Evolutionary conservation across 2,113 vertebrate genomes (phyloP).

Genomic region (Crotalus helleri): DNA sequence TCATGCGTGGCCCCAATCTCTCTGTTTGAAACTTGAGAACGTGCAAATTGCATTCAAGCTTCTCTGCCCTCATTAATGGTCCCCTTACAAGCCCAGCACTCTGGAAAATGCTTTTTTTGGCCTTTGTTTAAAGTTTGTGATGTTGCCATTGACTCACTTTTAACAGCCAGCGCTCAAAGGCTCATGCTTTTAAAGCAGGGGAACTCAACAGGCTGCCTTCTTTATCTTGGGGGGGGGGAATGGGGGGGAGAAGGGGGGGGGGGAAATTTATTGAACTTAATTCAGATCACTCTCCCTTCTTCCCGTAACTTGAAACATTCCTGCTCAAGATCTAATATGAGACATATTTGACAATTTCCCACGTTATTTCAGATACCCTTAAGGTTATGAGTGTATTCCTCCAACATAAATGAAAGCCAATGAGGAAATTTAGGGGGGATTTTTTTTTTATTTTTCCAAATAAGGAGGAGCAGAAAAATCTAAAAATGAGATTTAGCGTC

Average conservation of each 20-base stretch:
- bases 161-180: slow-evolving; percentile 76
- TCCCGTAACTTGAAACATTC: slow-evolving; percentile 31
- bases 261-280: slow-evolving; percentile 67
- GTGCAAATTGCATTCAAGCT: slow-evolving; percentile 85
- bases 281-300: slow-evolving; percentile 63
- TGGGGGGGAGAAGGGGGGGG: not conserved
- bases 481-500: too few relatives aligned
- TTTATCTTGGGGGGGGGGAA: slow-evolving; percentile 13
- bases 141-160: slow-evolving; percentile 79
- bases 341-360: slow-evolving; percentile 24
- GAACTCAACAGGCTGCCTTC: slow-evolving; percentile 73
- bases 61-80: slow-evolving; percentile 83
- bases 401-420: not conserved
- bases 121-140: slow-evolving; percentile 79
- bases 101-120: slow-evolving; percentile 81
- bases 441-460: not conserved
- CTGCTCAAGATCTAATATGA: slow-evolving; percentile 40
- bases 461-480: not conserved
- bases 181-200: slow-evolving; percentile 76
- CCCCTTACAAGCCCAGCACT: slow-evolving; percentile 76
- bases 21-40: slow-evolving; percentile 84
- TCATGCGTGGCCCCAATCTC: slow-evolving; percentile 77
- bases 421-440: not conserved
- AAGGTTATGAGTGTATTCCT: not conserved
- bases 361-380: slow-evolving; percentile 36